Evolutionary conservation across 1,140 invertebrate species (phyloP), one percentile per base, ranked within the genome.

Genomic region (Bombus confusus): DNA sequence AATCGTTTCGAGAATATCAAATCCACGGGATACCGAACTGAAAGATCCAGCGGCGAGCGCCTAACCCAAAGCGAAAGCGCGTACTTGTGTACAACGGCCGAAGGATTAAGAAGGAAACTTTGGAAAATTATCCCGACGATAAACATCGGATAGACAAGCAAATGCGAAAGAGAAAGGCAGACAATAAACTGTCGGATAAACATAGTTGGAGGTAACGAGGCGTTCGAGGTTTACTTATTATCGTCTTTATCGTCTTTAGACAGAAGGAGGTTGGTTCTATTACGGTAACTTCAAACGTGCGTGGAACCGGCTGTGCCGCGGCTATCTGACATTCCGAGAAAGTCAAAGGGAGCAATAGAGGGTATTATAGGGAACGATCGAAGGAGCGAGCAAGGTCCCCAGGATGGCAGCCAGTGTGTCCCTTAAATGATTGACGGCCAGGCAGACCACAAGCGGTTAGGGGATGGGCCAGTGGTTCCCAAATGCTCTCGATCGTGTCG

Each of bases 391-490:
- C 64, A 52, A 76, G 83, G 79, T 59, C 34, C 28, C 64, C 74
- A 82, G 75, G 77, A 78, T 74, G 85, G 83, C 62, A 57, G 80
- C 72, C 84, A 80, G 72, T 86, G 68, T 91, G 91, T 92, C 90
- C 88, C 88, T 88, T 89, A 85, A 88, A 92, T 92, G 91, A 93
- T 93, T 91, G 91, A 93, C 92, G 90, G 90, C 86, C 87, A 78
- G 81, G 37, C 71, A 68, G 81, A 79, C 87, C 89, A 86, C 62
- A 87, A 92, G 86, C 83, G 87, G 89, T 77, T 86, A 86, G 83
- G 74, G 86, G 85, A 90, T 89, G 87, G 62, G 59, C 82, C 88
- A 89, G 90, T 88, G 92, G 83, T 90, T 92, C 79, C 72, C 87
- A 88, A 88, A 83, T 80, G 52, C 62, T 87, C 57, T 86, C 73